Evolutionary conservation across 1,140 invertebrate species (phyloP), one percentile per base, ranked within the genome.

Genomic region (Drosophila sp.): DNA sequence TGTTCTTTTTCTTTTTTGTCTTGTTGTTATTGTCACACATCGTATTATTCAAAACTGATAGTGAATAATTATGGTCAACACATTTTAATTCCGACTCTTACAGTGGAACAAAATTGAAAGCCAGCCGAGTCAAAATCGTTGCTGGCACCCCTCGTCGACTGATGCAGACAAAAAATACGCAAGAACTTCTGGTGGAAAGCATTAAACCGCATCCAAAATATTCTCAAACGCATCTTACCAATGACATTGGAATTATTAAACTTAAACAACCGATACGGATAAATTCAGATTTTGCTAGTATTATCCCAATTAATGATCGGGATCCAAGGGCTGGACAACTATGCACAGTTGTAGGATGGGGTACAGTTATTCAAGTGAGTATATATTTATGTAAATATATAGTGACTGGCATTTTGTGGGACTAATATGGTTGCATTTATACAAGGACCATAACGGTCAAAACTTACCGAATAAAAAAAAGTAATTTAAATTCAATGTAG

Each of bases 281-380:
- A 13, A 41, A 29, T 16, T 6, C 0, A 8, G 13, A 0, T 11
- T 41, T 46, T 4, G 53, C 38, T 2, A 59, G 5, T 3, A 5
- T 66, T 0, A 57, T 89, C 7, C 7, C 46, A 0, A 0, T 86
- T 1, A 5, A 0, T 4, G 7, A 67, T 4, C 2, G 0, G 0
- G 2, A 6, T 0, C 36, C 66, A 41, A 0, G 0, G 8, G 6
- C 13, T 3, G 73, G 64, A 1, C 5, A 27, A 0, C 0, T 32
- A 0, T 90, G 89, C 45, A 72, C 65, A 14, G 74, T 86, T 2
- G n/a, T 67, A 4, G 89, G 89, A 34, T 91, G 89, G 89, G 89
- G 89, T 13, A 66, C 66, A 2, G 72, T 84, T 6, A 59, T 86
- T 9, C 69, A 84, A 58, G 89, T 90, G 43, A 54, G 32, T 50